Percentiles rank a stretch among this genome's conserved stretches.
phyloP scores from a whole-genome alignment of 2,888 invertebrate genomes.

The Anthophora plumipes region DNA sequence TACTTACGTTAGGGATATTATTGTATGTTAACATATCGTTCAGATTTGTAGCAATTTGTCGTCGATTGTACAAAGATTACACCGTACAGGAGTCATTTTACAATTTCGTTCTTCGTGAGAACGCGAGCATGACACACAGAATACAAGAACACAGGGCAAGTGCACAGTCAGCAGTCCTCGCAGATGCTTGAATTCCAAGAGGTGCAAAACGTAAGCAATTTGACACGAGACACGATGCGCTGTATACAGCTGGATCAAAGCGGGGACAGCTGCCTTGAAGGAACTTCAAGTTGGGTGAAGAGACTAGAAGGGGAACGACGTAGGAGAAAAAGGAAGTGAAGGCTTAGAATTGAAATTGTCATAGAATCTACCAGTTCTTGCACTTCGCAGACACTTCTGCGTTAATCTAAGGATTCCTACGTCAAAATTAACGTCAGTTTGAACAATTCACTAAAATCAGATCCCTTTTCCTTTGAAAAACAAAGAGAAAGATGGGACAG shows the following conservation, averaged over 20 bases:
- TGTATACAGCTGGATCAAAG: neutral
- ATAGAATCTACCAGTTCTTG: neutral
- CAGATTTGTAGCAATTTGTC: no score
- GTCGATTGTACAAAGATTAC: no score
- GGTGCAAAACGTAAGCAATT: neutral
- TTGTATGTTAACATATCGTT: no score
- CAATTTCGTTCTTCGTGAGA: neutral
- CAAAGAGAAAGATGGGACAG: no score
- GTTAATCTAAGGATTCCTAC: no score
- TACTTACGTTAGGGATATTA: no score
- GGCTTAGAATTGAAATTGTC: neutral
- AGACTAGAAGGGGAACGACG: neutral
- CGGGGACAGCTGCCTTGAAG: neutral
- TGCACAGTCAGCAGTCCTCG: neutral
- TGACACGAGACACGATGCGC: neutral
- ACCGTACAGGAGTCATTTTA: neutral
- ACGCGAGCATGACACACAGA: neutral
- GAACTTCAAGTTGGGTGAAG: neutral
- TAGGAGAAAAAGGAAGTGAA: neutral
- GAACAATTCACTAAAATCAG: no score
- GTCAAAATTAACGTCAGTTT: no score
- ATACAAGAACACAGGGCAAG: neutral
- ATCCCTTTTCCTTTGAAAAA: no score
- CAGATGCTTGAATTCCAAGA: neutral
- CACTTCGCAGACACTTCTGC: neutral